phyloP scores from a whole-genome alignment of 2,797 vertebrate species.

The Yasuhikotakia modesta region DNA sequence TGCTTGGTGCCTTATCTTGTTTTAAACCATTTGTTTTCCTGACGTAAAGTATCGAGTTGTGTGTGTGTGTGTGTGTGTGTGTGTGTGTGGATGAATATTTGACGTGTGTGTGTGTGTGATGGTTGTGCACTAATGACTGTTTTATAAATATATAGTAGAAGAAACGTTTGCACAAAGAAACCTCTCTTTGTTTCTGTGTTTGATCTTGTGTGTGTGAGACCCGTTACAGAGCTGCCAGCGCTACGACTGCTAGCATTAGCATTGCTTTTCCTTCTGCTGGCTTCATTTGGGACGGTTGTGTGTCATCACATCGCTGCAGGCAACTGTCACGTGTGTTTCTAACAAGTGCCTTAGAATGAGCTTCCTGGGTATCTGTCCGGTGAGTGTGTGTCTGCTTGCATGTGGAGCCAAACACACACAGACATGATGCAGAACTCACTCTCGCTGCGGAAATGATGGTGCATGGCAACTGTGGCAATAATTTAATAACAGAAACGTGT shows the following conservation, averaged over 20 bases:
- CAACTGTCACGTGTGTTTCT: constrained; percentile 49
- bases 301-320: constrained; percentile 45
- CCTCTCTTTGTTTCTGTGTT: constrained; percentile 63
- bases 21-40: constrained; percentile 58
- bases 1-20: constrained; percentile 78
- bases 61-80: too few relatives aligned
- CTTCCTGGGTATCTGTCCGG: constrained; percentile 62
- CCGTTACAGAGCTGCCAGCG: constrained; percentile 54
- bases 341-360: constrained; percentile 74
- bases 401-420: constrained; percentile 61
- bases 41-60: constrained; percentile 59
- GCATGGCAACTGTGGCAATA: constrained; percentile 68
- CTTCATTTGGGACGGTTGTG: constrained; percentile 51
- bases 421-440: constrained; percentile 54
- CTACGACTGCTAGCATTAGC: constrained; percentile 10
- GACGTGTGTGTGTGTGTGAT: too few relatives aligned
- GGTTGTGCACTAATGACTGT: constrained; percentile 64
- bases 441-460: constrained; percentile 58
- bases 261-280: constrained; percentile 40
- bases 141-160: constrained; percentile 59
- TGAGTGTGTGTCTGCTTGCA: constrained; percentile 54
- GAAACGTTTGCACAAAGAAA: constrained; percentile 75
- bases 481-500: constrained; percentile 18
- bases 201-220: constrained; percentile 9
- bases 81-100: too few relatives aligned